These are phyloP conservation scores for Amphiduros pacificus DNA, from an alignment of 2,888 invertebrate species.

Conservation along the genomic window DNA sequence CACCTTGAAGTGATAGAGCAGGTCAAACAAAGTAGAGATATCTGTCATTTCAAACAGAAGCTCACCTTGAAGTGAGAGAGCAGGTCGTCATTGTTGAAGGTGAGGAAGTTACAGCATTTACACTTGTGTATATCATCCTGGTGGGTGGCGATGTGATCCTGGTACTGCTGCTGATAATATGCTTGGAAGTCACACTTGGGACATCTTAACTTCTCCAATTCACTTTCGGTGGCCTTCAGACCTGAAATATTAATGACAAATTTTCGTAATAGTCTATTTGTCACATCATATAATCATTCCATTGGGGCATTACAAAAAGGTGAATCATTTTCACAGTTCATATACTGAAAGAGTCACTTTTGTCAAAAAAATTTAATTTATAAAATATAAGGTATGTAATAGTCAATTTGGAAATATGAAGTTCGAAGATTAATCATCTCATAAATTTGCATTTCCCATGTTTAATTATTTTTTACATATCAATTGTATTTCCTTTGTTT, in stretches of 20 bases:
- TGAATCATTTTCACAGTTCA: not conserved
- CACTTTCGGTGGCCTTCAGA: constrained; percentile 52
- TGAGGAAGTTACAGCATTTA: constrained; percentile 39
- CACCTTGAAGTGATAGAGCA: too few relatives aligned
- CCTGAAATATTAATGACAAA: too few relatives aligned
- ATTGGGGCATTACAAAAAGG: not conserved
- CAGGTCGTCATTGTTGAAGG: constrained; percentile 43
- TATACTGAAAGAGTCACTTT: not conserved
- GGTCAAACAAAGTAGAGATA: too few relatives aligned
- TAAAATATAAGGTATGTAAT: not conserved
- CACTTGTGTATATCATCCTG: constrained; percentile 48
- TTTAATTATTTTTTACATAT: too few relatives aligned
- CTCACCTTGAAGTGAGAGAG: constrained; percentile 55
- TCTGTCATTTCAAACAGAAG: too few relatives aligned
- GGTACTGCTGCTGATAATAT: constrained; percentile 57
- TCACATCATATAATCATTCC: too few relatives aligned
- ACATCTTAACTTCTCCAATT: constrained; percentile 54
- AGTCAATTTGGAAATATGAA: too few relatives aligned
- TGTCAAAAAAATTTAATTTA: not conserved
- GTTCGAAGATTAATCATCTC: too few relatives aligned
- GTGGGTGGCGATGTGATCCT: constrained; percentile 53
- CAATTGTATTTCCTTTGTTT: too few relatives aligned
- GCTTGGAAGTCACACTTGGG: constrained; percentile 56
- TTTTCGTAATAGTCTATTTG: too few relatives aligned
- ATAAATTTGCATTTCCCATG: too few relatives aligned